phyloP scores from a whole-genome alignment of 2,113 vertebrate genomes.

The Oryzias javanicus region DNA sequence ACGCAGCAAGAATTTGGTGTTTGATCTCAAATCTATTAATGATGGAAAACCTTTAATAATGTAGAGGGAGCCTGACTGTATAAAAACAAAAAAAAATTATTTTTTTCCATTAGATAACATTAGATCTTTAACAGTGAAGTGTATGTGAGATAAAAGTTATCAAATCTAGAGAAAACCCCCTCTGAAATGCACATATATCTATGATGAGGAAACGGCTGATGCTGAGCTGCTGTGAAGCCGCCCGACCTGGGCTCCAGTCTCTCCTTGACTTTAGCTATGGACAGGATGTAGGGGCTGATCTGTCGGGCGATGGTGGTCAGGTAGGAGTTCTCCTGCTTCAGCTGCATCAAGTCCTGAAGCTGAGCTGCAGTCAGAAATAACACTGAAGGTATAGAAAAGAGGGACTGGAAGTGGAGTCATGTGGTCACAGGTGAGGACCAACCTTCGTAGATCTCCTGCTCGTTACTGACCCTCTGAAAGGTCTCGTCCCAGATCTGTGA shows the following conservation, averaged over 20 bases:
- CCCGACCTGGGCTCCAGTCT: constrained; percentile 88
- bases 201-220: neutral
- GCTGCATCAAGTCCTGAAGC: constrained; percentile 88
- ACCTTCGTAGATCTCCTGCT: constrained; percentile 98
- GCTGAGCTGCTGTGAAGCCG: neutral
- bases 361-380: constrained; percentile 78
- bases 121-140: too few species aligned
- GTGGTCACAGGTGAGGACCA: constrained; percentile 9
- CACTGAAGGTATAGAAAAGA: neutral
- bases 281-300: constrained; percentile 88
- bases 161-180: too few species aligned
- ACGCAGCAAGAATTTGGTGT: too few species aligned
- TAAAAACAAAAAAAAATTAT: too few species aligned
- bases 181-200: too few species aligned
- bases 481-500: constrained; percentile 90
- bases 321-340: constrained; percentile 90
- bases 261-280: constrained; percentile 94
- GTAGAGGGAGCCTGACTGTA: too few species aligned
- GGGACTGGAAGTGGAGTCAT: neutral
- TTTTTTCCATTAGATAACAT: too few species aligned
- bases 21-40: too few species aligned
- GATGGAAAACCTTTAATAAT: too few species aligned
- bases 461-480: constrained; percentile 86
- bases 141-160: too few species aligned
- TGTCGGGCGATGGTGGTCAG: constrained; percentile 88